Evolutionary conservation across 2,888 invertebrate species (phyloP), one percentile per base, ranked within the genome.

Genomic region (Argynnis bischoffii): DNA sequence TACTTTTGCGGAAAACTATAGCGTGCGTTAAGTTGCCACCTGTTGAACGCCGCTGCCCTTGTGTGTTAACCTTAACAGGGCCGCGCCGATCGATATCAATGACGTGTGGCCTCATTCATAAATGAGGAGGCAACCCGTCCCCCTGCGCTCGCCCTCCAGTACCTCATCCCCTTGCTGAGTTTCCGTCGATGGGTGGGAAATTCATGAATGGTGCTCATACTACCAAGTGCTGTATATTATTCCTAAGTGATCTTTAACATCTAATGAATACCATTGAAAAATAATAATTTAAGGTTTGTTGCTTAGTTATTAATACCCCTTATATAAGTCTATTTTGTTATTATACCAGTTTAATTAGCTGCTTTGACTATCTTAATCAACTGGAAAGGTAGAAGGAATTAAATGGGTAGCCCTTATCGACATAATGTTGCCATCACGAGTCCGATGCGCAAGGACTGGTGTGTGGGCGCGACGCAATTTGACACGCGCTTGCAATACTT

Each of bases 51-150:
- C 71, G 73, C 78, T 77, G 90, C 81, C 92, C 90, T 92, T 91
- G 90, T 84, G 84, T 76, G 85, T 79, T 84, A 88, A 87, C 90
- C 89, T 85, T 81, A 79, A 72, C 80, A 80, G 70, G 67, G 75
- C 77, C 74, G 76, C 76, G 69, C 70, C 82, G 84, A 82, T 92
- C 92, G 88, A 91, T 90, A 82, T 76, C 79, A 79, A 87, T 92
- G 92, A 92, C 92, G 92, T 92, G 88, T 84, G 85, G 77, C 90
- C 90, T 85, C 92, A 92, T 92, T 92, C 92, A 92, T 90, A 86
- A 91, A 90, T 71, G 77, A 83, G 89, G 88, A 82, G 87, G 78
- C 78, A 66, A 78, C 83, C 78, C 82, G 78, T 74, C 77, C 76
- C 78, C 74, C 55, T 71, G 61, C 74, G 15, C 66, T 54, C 61